Base-by-base conservation (phyloP, 2,797 vertebrate species). In the Hipposideros larvatus region DNA sequence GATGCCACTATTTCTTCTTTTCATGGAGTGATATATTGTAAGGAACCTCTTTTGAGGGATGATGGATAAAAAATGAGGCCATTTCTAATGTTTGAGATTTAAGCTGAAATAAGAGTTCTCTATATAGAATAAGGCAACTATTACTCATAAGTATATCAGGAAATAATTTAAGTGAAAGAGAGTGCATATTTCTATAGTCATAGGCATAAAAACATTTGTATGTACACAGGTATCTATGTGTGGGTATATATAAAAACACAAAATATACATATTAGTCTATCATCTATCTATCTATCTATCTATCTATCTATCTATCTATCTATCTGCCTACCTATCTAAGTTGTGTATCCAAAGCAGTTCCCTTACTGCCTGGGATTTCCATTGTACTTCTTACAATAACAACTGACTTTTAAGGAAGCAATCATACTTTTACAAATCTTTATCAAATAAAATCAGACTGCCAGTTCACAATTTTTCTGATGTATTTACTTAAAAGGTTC, bases 401-500 rank as follows among this genome's bases (percentile, higher is more conserved):
- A 96, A 78, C 37, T 34, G 94, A 91, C 68, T 94, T 90, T 92
- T 82, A 94, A 91, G 41, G 95, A 97, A 94, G 83, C 41, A 89
- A 77, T 93, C 70, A 82, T 63, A 96, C 61, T 55, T 74, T 65
- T 78, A 96, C 87, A 97, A 0, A 22, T 87, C 41, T 97, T 94
- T 95, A 78, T 97, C 90, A 95, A 97, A 97, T 71, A 91, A 96
- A 96, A 91, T 24, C 59, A 96, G 83, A 57, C 28, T 11, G 31
- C 18, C 97, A 70, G 48, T 95, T 97, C 43, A 97, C 53, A 93
- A 73, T 97, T 97, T 98, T 91, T 86, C 86, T 97, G 96, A 91
- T 48, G 5, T 79, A 94, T 96, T 97, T 98, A 98, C 94, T 97
- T 96, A 96, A 98, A 97, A 96, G 59, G 71, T 96, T 97, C 92